Percentiles rank a stretch among this genome's conserved stretches.
These are phyloP conservation scores for Acrocera orbiculus DNA, from an alignment of 2,888 invertebrate species.

Conservation along the genomic window DNA sequence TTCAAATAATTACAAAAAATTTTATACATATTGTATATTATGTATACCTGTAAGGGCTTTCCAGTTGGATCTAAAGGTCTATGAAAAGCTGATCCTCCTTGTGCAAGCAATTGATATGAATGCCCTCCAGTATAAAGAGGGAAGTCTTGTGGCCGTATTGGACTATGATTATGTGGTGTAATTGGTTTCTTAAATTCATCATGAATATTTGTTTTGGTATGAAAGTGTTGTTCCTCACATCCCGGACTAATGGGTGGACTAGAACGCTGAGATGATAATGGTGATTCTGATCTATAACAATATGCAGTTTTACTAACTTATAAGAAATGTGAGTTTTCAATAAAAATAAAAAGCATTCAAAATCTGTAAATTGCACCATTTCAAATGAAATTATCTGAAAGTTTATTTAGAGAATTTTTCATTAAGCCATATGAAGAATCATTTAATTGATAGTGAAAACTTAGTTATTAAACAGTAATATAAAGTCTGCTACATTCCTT, in stretches of 20 bases:
- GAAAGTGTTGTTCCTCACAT: slow-evolving; percentile 47
- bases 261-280: slow-evolving; percentile 44
- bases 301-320: too few species aligned
- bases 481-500: too few species aligned
- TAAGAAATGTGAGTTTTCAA: too few species aligned
- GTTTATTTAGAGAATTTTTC: too few species aligned
- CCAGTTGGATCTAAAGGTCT: slow-evolving; percentile 34
- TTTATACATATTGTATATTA: too few species aligned
- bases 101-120: slow-evolving; percentile 36
- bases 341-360: neutral
- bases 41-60: slow-evolving; percentile 29
- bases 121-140: slow-evolving; percentile 29
- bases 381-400: too few species aligned
- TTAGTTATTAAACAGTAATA: too few species aligned
- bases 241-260: slow-evolving; percentile 77
- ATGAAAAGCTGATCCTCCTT: slow-evolving; percentile 36
- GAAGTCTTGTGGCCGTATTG: slow-evolving; percentile 28
- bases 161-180: slow-evolving; percentile 30
- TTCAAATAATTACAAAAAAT: slow-evolving; percentile 4
- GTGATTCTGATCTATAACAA: slow-evolving; percentile 28
- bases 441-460: too few species aligned
- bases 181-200: slow-evolving; percentile 31
- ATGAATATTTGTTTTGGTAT: slow-evolving; percentile 34
- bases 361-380: neutral
- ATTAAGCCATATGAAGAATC: too few species aligned